Percentiles rank a stretch among this genome's conserved stretches.
Evolutionary conservation across 2,797 vertebrate genomes (phyloP).

Genomic region (Brachymystax lenok): DNA sequence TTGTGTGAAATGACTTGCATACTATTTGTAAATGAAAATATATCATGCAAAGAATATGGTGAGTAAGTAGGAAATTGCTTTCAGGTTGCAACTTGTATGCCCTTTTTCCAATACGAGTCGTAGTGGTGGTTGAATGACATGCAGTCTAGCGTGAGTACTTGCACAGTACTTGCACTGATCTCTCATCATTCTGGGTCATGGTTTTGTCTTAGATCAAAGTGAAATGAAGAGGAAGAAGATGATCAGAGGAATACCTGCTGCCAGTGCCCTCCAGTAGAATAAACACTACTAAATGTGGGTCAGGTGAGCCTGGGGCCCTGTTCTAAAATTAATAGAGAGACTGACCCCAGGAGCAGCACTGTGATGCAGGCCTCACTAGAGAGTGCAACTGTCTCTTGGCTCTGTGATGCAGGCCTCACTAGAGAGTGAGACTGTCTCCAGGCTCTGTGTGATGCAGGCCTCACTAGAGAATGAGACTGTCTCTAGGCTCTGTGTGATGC

Average conservation of each 20-base stretch:
- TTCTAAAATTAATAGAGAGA: not conserved
- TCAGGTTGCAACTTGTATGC: not conserved
- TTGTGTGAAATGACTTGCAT: too few relatives aligned
- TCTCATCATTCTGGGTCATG: slow-evolving; percentile 22
- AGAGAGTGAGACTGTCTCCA: too few relatives aligned
- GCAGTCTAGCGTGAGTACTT: slow-evolving; percentile 33
- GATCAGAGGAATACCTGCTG: not conserved
- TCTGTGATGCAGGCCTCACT: too few relatives aligned
- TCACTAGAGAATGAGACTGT: too few relatives aligned
- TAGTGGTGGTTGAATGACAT: slow-evolving; percentile 40
- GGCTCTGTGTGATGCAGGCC: too few relatives aligned
- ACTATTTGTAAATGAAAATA: too few relatives aligned
- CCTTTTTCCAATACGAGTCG: slow-evolving; percentile 27
- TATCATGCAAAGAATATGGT: not conserved
- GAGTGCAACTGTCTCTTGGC: not conserved
- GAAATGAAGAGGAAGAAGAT: slow-evolving; percentile 1
- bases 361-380: not conserved
- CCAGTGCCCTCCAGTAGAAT: not conserved
- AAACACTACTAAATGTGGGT: slow-evolving; percentile 8
- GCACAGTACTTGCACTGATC: not conserved
- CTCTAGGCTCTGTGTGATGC: too few relatives aligned
- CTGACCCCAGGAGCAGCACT: not conserved
- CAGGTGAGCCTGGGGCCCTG: not conserved
- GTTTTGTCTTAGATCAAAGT: slow-evolving; percentile 29
- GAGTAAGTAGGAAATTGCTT: not conserved